Conservation (phyloP, 2,888 invertebrate species). For the Tineola bisselliella region DNA sequence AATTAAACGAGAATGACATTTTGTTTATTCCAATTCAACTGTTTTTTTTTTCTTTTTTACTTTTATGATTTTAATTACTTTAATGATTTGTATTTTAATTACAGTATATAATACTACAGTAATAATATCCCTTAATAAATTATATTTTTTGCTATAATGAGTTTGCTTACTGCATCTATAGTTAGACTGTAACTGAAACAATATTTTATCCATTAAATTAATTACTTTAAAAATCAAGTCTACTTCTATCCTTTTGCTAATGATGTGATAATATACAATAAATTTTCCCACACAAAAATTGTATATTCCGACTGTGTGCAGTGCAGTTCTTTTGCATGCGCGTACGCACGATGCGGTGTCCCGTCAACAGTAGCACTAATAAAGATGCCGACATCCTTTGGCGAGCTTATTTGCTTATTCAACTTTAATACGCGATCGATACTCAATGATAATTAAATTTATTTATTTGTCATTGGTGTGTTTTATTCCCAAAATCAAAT, state of each 20-base stretch:
- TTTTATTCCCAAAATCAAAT: not conserved
- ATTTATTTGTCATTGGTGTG: no score
- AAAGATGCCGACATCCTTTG: constrained; percentile 58
- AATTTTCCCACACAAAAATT: not conserved
- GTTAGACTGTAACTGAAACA: no score
- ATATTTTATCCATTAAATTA: no score
- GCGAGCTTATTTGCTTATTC: not conserved
- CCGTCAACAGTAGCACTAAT: constrained; percentile 20
- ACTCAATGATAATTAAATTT: not conserved
- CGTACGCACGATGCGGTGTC: constrained; percentile 20
- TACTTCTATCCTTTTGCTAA: no score
- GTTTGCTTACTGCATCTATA: no score
- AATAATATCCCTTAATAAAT: no score
- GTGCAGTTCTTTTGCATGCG: constrained; percentile 24
- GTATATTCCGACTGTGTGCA: constrained; percentile 14
- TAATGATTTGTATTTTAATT: no score
- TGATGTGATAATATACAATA: not conserved
- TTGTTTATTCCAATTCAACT: not conserved
- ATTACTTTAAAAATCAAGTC: no score
- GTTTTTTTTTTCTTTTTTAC: no score
- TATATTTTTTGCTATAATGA: no score
- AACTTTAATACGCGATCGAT: not conserved
- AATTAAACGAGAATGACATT: not conserved
- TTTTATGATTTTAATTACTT: no score
- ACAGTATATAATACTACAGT: no score